Percentiles rank a stretch among this genome's conserved stretches.
Conservation (phyloP, 2,113 vertebrate species). For the Calyptommatus sinebrachiatus region DNA sequence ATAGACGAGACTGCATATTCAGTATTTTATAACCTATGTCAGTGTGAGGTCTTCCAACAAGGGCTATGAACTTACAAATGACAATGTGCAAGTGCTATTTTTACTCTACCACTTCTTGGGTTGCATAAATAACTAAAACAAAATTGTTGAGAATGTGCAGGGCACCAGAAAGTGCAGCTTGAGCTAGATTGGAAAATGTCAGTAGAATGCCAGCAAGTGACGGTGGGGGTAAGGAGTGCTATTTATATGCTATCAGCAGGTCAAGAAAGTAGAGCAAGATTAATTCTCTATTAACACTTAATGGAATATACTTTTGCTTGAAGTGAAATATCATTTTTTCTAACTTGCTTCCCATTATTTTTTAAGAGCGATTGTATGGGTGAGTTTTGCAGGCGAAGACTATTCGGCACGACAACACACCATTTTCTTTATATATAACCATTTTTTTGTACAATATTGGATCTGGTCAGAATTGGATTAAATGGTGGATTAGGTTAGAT, state of each 20-base stretch:
- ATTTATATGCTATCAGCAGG: neutral
- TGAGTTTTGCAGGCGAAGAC: no score
- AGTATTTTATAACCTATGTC: neutral
- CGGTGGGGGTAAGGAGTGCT: neutral
- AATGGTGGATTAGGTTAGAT: no score
- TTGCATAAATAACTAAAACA: slow-evolving; percentile 25
- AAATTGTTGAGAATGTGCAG: slow-evolving; percentile 13
- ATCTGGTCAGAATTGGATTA: no score
- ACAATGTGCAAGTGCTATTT: neutral
- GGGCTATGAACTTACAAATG: slow-evolving; percentile 12
- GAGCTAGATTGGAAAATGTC: neutral
- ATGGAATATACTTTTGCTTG: neutral
- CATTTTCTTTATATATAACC: no score
- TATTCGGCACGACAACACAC: no score
- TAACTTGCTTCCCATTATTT: slow-evolving; percentile 32
- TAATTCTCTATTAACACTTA: slow-evolving; percentile 43
- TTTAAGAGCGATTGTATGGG: slow-evolving; percentile 10
- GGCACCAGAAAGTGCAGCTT: slow-evolving; percentile 13
- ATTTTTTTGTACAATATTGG: no score
- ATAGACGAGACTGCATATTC: slow-evolving; percentile 1
- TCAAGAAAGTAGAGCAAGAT: slow-evolving; percentile 42
- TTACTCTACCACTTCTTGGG: neutral
- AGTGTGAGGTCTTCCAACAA: neutral
- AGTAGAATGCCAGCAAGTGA: slow-evolving; percentile 23
- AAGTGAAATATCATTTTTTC: slow-evolving; percentile 23